These are phyloP conservation scores for Aegithalos caudatus DNA, from an alignment of 2,113 vertebrate genomes.

Conservation along the genomic window DNA sequence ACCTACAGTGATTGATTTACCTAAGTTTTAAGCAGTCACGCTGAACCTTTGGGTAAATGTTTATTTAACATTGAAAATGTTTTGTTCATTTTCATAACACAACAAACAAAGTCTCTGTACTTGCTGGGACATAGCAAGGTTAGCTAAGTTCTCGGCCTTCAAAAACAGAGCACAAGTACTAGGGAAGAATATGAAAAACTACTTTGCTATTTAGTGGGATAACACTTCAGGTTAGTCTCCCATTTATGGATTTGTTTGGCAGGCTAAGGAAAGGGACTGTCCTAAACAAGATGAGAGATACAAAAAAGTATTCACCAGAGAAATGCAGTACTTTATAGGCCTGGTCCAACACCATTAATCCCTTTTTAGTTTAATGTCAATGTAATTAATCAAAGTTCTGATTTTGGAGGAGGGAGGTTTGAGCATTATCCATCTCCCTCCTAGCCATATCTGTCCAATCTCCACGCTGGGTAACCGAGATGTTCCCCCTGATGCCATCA, in stretches of 20 bases:
- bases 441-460: not conserved
- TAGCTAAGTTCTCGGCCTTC: not conserved
- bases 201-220: not conserved
- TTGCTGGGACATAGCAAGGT: not conserved
- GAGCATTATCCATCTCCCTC: not conserved
- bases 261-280: not conserved
- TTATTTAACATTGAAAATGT: conserved; percentile 29
- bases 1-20: conserved; percentile 40
- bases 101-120: conserved; percentile 10
- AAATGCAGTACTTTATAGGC: not conserved
- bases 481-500: not conserved
- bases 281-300: not conserved
- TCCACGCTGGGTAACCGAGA: not conserved
- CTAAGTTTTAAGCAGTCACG: not conserved
- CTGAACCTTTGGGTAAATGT: conserved; percentile 36
- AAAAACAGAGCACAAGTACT: not conserved
- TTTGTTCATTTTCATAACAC: conserved; percentile 15
- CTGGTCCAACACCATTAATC: not conserved
- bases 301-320: not conserved
- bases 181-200: not conserved
- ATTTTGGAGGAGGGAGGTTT: not conserved
- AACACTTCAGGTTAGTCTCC: not conserved
- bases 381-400: not conserved
- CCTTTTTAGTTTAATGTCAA: not conserved
- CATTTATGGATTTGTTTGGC: not conserved